These are phyloP conservation scores for Pantelozetes paolii DNA, from an alignment of 2,888 invertebrate species.

Conservation along the genomic window DNA sequence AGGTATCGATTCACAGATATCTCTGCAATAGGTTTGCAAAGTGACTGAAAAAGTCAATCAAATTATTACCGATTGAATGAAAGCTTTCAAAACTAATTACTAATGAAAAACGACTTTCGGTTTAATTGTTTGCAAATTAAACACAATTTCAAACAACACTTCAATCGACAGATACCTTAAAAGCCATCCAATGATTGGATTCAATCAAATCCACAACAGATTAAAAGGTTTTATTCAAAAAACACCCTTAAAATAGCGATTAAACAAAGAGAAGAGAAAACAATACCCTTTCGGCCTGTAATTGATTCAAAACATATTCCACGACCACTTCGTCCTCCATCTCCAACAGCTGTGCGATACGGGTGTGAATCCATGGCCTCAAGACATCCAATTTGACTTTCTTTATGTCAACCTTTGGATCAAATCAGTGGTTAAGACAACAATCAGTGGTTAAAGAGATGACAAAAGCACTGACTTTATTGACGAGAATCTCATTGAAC, in stretches of 20 bases:
- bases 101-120: too few relatives aligned
- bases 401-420: conserved; percentile 53
- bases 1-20: too few relatives aligned
- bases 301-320: conserved; percentile 96
- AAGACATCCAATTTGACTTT: conserved; percentile 96
- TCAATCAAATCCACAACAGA: background rate
- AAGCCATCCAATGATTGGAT: too few relatives aligned
- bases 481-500: conserved; percentile 87
- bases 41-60: too few relatives aligned
- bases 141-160: too few relatives aligned
- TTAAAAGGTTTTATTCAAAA: background rate
- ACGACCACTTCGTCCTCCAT: conserved; percentile 91
- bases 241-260: too few relatives aligned
- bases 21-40: too few relatives aligned
- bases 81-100: too few relatives aligned
- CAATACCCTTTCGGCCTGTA: conserved; percentile 84
- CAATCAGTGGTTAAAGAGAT: background rate
- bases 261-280: too few relatives aligned
- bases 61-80: background rate
- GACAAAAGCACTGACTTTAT: conserved; percentile 59
- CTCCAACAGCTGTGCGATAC: conserved; percentile 89
- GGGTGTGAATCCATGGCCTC: conserved; percentile 97
- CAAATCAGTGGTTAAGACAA: background rate
- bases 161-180: too few relatives aligned
- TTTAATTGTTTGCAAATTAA: too few relatives aligned